Base-by-base conservation (phyloP, 2,113 vertebrate species). In the Mohoua ochrocephala region DNA sequence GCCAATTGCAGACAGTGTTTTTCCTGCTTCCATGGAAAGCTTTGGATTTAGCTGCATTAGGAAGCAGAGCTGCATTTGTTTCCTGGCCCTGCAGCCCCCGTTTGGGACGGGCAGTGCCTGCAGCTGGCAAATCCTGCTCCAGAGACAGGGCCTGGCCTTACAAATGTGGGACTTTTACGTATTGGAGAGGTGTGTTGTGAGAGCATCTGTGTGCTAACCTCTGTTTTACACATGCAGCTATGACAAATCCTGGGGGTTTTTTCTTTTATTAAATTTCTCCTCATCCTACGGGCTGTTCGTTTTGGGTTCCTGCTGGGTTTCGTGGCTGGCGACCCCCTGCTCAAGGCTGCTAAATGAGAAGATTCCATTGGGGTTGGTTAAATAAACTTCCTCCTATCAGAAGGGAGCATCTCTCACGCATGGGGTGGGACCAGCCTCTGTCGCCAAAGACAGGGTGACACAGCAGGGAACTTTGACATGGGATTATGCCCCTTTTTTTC, bases 241-340 rank as follows among this genome's bases (percentile, higher is more conserved):
- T 8, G 31, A 65, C 64, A 77, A 77, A 19, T 3, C 19, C 3
- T 41, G 63, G 7, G 5, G 2, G 0, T 4, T 68, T 71, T 37
- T 60, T 37, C 26, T 33, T 35, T 13, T 14, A 31, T 52, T 30
- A 3, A 28, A 13, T 65, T 54, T 39, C 8, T 68, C 9, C 33
- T 54, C 21, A 4, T 52, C 60, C 68, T 68, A 22, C 19, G 26
- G 23, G 33, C 39, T 28, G 2, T 11, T 57, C 0, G 0, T 50
- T 85, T 31, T 8, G 26, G 12, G 18, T 42, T 64, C 61, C 30
- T 52, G 3, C 44, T 68, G 10, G 1, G 31, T 37, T 26, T 23
- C 47, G 30, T 5, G 23, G 45, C 54, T 64, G 53, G 39, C 3
- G 9, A 23, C 5, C 4, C 22, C 11, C 19, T 39, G 47, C 75